phyloP scores from a whole-genome alignment of 2,113 vertebrate species.

The Hydropotes inermis region DNA sequence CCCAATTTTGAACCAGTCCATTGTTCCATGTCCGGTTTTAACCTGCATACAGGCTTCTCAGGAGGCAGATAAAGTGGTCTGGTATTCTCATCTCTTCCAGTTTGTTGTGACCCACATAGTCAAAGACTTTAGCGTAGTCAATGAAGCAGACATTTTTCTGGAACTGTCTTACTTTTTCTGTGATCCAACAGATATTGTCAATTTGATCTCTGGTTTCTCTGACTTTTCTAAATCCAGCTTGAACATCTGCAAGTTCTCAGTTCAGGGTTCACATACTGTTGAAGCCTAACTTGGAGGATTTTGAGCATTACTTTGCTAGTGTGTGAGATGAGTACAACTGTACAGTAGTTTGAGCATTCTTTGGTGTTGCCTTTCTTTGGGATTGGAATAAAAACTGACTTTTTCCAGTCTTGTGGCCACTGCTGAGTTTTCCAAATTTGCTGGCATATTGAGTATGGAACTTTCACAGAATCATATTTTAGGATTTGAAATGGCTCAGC shows the following conservation, averaged over 20 bases:
- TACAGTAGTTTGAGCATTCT: not conserved
- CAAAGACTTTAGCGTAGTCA: not conserved
- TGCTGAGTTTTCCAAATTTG: not conserved
- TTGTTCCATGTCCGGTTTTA: not conserved
- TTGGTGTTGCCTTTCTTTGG: not conserved
- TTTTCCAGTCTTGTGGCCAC: not conserved
- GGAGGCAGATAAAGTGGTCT: not conserved
- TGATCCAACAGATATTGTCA: not conserved
- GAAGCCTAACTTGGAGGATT: not conserved
- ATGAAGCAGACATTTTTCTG: not conserved
- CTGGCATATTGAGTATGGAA: not conserved
- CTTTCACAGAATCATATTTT: not conserved
- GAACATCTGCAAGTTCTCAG: not conserved
- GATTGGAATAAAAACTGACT: not conserved
- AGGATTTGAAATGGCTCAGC: not conserved
- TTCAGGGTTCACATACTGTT: not conserved
- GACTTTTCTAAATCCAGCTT: not conserved
- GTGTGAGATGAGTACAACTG: not conserved
- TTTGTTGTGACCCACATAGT: not conserved
- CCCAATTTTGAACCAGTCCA: not conserved
- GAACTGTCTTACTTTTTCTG: not conserved
- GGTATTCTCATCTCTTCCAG: not conserved
- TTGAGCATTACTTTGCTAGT: not conserved
- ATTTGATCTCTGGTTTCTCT: not conserved
- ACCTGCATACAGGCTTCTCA: not conserved